phyloP scores from a whole-genome alignment of 2,797 vertebrate species.

The Linurgus olivaceus region DNA sequence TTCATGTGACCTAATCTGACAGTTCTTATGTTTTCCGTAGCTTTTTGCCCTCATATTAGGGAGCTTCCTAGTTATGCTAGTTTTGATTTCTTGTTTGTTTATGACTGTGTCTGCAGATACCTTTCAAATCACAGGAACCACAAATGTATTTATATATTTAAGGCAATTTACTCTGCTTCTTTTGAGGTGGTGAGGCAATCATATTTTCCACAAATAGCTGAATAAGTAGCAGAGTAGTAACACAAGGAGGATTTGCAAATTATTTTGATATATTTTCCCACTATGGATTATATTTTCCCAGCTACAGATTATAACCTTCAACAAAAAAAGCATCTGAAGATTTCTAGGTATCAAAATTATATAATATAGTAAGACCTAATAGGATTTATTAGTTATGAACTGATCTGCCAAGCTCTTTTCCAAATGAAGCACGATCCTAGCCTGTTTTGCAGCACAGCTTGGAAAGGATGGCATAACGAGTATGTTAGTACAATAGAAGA shows the following conservation, averaged over 20 bases:
- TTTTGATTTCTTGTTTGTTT: background rate
- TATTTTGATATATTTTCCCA: background rate
- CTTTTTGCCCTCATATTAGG: background rate
- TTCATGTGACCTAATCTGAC: background rate
- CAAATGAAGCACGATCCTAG: background rate
- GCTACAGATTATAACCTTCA: background rate
- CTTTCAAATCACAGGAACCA: background rate
- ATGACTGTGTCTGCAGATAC: background rate
- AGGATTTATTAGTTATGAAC: background rate
- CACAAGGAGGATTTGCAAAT: background rate
- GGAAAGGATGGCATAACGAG: background rate
- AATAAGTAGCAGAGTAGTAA: background rate
- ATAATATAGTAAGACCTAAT: rapidly evolving
- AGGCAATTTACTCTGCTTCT: background rate
- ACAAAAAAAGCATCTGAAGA: background rate
- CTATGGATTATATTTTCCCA: background rate
- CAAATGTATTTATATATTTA: background rate
- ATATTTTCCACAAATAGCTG: background rate
- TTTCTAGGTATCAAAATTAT: background rate
- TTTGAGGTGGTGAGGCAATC: background rate
- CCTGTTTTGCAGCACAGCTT: background rate
- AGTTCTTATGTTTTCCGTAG: background rate
- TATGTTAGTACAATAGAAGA: background rate
- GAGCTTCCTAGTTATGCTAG: background rate
- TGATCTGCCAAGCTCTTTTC: background rate